Evolutionary conservation across 2,888 invertebrate species (phyloP).

Genomic region (Chymomyza procnemis): DNA sequence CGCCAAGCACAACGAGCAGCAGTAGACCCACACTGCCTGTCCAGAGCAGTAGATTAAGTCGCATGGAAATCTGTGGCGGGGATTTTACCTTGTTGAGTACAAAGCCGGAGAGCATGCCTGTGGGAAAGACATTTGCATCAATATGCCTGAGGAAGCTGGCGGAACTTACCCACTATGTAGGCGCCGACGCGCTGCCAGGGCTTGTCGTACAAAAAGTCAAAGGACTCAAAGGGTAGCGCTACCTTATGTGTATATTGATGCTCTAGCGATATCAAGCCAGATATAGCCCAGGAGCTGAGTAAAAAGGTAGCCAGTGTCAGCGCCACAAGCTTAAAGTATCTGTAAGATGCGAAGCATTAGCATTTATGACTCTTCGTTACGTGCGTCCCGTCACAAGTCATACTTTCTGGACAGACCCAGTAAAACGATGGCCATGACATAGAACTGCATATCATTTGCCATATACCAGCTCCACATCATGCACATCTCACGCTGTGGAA

Average conservation of each 20-base stretch:
- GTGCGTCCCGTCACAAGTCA: too few relatives aligned
- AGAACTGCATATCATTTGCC: slow-evolving; percentile 89
- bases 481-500: slow-evolving; percentile 86
- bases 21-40: slow-evolving; percentile 81
- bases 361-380: background rate
- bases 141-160: background rate
- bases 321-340: slow-evolving; percentile 83
- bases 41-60: slow-evolving; percentile 82
- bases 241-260: slow-evolving; percentile 87
- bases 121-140: background rate
- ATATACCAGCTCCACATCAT: slow-evolving; percentile 92
- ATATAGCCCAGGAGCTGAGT: slow-evolving; percentile 86
- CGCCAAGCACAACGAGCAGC: slow-evolving; percentile 84
- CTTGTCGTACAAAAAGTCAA: slow-evolving; percentile 90
- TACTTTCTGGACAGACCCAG: slow-evolving; percentile 85
- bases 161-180: slow-evolving; percentile 85
- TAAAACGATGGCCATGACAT: slow-evolving; percentile 84
- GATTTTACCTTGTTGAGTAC: slow-evolving; percentile 84
- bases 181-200: slow-evolving; percentile 91
- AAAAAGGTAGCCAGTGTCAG: slow-evolving; percentile 81
- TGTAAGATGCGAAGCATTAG: slow-evolving; percentile 55
- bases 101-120: slow-evolving; percentile 86
- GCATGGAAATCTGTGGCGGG: slow-evolving; percentile 81
- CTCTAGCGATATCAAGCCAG: slow-evolving; percentile 86
- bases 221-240: slow-evolving; percentile 89